Percentiles rank a stretch among this genome's conserved stretches.
Evolutionary conservation across 1,140 invertebrate species (phyloP).

Genomic region (Tetramorium alpestre): DNA sequence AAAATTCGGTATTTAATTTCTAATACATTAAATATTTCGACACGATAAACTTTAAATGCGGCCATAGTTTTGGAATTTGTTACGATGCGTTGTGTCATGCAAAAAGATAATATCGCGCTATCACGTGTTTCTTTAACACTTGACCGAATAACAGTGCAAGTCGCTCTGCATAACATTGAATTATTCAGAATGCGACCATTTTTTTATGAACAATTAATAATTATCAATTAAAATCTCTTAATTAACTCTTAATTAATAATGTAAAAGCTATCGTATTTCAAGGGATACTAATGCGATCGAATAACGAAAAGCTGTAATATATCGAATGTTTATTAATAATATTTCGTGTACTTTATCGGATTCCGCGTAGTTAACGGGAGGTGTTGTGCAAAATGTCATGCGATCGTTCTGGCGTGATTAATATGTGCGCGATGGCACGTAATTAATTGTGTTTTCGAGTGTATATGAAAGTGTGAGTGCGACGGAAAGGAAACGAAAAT

Average conservation of each 20-base stretch:
- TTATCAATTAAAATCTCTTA: neutral
- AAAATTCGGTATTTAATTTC: neutral
- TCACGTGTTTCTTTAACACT: neutral
- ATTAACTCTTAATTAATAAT: neutral
- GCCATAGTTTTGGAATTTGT: neutral
- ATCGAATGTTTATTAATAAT: constrained; percentile 18
- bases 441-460: neutral
- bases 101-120: neutral
- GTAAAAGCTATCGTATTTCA: neutral
- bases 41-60: neutral
- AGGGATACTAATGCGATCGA: neutral
- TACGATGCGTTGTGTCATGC: neutral
- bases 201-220: neutral
- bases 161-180: neutral
- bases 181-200: neutral
- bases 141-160: neutral
- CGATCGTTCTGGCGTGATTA: neutral
- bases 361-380: neutral
- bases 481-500: neutral
- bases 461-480: neutral
- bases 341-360: constrained; percentile 11
- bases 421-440: neutral
- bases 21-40: neutral
- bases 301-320: neutral
- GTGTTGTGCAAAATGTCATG: constrained; percentile 1